These are phyloP conservation scores for Empis stercorea DNA, from an alignment of 2,888 invertebrate species.

Conservation along the genomic window DNA sequence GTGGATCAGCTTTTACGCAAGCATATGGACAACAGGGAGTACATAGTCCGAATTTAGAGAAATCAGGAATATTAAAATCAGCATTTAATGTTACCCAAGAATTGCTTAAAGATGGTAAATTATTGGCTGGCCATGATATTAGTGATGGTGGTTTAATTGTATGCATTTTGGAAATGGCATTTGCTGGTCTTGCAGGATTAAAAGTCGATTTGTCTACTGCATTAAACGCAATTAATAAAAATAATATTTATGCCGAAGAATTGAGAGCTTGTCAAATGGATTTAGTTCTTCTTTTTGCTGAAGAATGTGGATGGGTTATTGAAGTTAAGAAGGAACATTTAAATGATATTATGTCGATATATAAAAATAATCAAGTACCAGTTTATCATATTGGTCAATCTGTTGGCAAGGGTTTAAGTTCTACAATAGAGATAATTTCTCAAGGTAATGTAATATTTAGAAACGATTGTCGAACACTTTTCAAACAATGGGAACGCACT, in stretches of 20 bases:
- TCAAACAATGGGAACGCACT: constrained; percentile 90
- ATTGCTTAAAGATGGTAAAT: constrained; percentile 47
- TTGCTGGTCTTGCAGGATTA: constrained; percentile 77
- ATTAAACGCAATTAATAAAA: constrained; percentile 14
- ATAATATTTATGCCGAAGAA: constrained; percentile 17
- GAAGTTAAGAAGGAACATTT: constrained; percentile 51
- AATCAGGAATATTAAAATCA: constrained; percentile 49
- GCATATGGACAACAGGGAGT: constrained; percentile 75
- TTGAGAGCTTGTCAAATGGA: constrained; percentile 37
- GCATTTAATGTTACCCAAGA: constrained; percentile 77
- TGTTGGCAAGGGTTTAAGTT: constrained; percentile 49
- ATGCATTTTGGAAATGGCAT: constrained; percentile 89
- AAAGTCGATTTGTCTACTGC: constrained; percentile 47
- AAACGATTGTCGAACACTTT: constrained; percentile 50
- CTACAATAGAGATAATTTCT: constrained; percentile 19
- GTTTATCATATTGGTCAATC: constrained; percentile 57
- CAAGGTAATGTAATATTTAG: constrained; percentile 38
- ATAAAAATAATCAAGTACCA: constrained; percentile 45
- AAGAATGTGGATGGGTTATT: constrained; percentile 76
- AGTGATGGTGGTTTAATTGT: constrained; percentile 93
- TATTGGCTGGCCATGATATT: constrained; percentile 80
- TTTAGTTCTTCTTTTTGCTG: constrained; percentile 62
- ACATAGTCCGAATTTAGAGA: constrained; percentile 65
- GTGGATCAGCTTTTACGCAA: constrained; percentile 88
- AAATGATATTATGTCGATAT: constrained; percentile 46